These are phyloP conservation scores for Cabera pusaria DNA, from an alignment of 2,888 invertebrate species.

Conservation along the genomic window DNA sequence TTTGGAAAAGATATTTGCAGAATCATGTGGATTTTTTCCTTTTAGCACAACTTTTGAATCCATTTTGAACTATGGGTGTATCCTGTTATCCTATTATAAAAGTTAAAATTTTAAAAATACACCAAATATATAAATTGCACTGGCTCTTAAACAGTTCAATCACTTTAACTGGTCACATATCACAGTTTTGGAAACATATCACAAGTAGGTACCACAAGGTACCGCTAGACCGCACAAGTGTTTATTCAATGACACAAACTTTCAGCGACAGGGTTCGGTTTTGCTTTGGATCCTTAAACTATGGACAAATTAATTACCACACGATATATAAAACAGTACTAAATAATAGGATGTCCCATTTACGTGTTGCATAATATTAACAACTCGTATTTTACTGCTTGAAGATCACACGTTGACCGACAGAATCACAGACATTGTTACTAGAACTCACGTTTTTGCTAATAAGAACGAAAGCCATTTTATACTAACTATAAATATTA, in stretches of 20 bases:
- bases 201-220: no score
- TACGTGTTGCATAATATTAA: constrained; percentile 39
- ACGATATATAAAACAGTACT: constrained; percentile 3
- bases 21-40: constrained; percentile 84
- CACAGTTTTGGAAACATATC: constrained; percentile 3
- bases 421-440: constrained; percentile 23
- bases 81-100: no score
- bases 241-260: background rate
- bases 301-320: no score
- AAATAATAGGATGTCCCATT: no score
- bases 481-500: constrained; percentile 7
- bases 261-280: no score
- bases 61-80: constrained; percentile 73
- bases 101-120: no score
- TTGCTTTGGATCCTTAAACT: no score
- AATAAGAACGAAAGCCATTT: constrained; percentile 17
- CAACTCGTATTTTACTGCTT: constrained; percentile 31
- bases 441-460: constrained; percentile 15
- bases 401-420: constrained; percentile 24
- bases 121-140: no score
- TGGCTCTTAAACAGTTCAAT: constrained; percentile 1
- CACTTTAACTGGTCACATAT: constrained; percentile 4
- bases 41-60: constrained; percentile 84
- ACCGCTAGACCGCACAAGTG: constrained; percentile 2
- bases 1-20: constrained; percentile 83